A percentile compares a stretch with the other conserved stretches of the same genome.
Evolutionary conservation across 1,140 invertebrate species (phyloP).

Genomic region (Bombus terrestris): DNA sequence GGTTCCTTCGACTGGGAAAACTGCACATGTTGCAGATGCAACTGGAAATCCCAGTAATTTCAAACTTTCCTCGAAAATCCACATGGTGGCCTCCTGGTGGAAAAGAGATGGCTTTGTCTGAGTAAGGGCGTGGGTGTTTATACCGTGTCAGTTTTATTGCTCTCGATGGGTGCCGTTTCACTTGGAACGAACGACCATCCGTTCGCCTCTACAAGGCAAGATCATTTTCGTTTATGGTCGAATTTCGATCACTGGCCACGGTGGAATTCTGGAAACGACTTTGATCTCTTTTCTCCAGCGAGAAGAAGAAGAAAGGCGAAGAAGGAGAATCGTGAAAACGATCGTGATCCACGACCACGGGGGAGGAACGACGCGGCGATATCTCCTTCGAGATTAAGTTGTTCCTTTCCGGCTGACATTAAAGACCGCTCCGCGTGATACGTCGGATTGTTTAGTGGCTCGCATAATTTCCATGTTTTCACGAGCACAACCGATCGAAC

Average conservation of each 20-base stretch:
- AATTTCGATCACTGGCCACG: conserved; percentile 58
- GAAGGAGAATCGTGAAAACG: conserved; percentile 39
- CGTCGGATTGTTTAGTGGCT: conserved; percentile 57
- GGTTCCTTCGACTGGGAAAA: neutral
- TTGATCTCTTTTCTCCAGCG: neutral
- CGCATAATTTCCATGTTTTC: conserved; percentile 57
- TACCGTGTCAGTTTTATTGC: conserved; percentile 61
- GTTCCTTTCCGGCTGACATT: conserved; percentile 56
- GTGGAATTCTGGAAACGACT: conserved; percentile 58
- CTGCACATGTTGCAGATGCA: neutral
- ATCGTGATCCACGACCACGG: conserved; percentile 17
- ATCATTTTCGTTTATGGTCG: conserved; percentile 69
- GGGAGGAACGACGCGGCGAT: conserved; percentile 13
- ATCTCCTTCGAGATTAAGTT: conserved; percentile 60
- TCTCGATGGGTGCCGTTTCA: conserved; percentile 46
- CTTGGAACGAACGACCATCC: conserved; percentile 30
- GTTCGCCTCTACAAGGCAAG: conserved; percentile 53
- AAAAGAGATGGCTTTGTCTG: neutral
- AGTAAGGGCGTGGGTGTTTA: conserved; percentile 64
- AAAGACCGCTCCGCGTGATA: conserved; percentile 48
- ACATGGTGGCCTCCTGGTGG: neutral
- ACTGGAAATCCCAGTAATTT: conserved; percentile 8
- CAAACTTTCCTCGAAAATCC: conserved; percentile 6
- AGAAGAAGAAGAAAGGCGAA: neutral
- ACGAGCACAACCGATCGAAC: conserved; percentile 42